Evolutionary conservation across 2,888 invertebrate genomes (phyloP).

Genomic region (Conistra vaccinii): DNA sequence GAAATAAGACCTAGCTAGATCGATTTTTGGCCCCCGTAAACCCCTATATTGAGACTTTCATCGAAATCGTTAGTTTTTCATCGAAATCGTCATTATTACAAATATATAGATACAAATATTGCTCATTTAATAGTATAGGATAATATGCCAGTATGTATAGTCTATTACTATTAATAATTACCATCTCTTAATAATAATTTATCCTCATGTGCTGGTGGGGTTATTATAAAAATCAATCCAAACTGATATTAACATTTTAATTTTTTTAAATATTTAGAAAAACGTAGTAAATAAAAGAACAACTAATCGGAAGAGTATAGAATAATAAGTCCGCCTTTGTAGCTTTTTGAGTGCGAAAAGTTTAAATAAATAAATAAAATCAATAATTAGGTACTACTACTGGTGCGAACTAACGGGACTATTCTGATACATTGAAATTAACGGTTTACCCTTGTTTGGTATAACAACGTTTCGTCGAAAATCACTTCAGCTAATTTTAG

Average conservation of each 20-base stretch:
- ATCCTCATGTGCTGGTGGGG: slow-evolving; percentile 11
- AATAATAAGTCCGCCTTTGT: too few relatives aligned
- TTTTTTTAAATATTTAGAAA: neutral
- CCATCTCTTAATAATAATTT: slow-evolving; percentile 17
- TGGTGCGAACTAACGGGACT: neutral
- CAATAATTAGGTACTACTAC: neutral
- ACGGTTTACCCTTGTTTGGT: too few relatives aligned
- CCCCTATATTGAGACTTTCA: too few relatives aligned
- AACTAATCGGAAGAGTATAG: neutral
- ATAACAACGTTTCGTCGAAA: too few relatives aligned
- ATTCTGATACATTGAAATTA: neutral
- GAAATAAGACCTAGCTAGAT: too few relatives aligned
- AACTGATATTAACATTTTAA: neutral
- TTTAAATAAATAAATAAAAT: neutral
- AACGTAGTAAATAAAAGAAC: neutral
- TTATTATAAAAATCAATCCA: neutral
- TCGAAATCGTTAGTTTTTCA: too few relatives aligned
- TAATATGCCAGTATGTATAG: neutral
- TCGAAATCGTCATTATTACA: too few relatives aligned
- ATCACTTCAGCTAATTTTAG: too few relatives aligned
- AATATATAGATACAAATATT: too few relatives aligned
- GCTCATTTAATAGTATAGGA: too few relatives aligned
- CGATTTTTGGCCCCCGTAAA: too few relatives aligned
- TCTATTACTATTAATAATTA: slow-evolving; percentile 11
- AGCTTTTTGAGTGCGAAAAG: too few relatives aligned